Evolutionary conservation across 2,888 invertebrate species (phyloP).

Genomic region (Microplitis manilae): DNA sequence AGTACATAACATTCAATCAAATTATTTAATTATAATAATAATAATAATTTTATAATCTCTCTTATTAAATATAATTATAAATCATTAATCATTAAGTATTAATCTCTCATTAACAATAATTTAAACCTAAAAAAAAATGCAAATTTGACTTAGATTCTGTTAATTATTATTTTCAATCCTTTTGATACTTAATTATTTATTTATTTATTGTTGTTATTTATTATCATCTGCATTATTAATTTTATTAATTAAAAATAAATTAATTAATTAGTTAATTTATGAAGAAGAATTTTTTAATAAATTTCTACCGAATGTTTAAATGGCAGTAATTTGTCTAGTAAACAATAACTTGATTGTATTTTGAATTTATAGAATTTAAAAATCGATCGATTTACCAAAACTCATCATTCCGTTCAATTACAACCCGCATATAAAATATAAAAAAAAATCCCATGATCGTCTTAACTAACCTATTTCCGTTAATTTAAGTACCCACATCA

Average conservation of each 20-base stretch:
- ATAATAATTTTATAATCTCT: not conserved
- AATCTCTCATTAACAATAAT: conserved; percentile 38
- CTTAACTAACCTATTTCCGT: no score
- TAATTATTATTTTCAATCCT: conserved; percentile 15
- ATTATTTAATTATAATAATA: not conserved
- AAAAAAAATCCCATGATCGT: no score
- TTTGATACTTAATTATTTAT: conserved; percentile 8
- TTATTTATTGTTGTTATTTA: not conserved
- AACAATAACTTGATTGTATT: not conserved
- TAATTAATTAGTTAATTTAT: no score
- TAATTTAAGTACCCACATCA: no score
- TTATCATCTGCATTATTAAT: no score
- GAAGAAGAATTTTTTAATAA: no score
- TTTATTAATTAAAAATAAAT: no score
- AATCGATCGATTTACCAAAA: no score
- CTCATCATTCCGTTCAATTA: no score
- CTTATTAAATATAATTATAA: not conserved
- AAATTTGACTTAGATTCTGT: conserved; percentile 52
- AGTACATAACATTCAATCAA: not conserved
- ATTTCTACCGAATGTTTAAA: not conserved
- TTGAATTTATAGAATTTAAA: no score
- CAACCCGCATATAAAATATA: no score
- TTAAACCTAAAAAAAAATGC: conserved; percentile 40
- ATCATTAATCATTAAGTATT: conserved; percentile 14
- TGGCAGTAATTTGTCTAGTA: not conserved